These are phyloP conservation scores for Gracilinanus agilis DNA, from an alignment of 2,113 vertebrate genomes.

Conservation along the genomic window DNA sequence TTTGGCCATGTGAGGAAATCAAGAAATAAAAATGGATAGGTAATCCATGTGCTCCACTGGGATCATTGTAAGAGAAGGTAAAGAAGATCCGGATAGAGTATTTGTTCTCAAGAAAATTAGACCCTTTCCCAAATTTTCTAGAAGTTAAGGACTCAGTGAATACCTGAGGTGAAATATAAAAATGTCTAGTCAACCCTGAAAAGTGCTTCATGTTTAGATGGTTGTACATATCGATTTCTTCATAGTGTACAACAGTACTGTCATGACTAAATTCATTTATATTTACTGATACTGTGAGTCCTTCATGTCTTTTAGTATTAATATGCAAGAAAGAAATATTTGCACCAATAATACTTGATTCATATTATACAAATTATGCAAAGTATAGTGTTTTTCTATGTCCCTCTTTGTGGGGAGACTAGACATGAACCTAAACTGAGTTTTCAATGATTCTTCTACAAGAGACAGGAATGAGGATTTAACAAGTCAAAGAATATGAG, in stretches of 20 bases:
- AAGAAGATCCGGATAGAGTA: not conserved
- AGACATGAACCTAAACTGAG: not conserved
- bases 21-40: not conserved
- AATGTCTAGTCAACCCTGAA: not conserved
- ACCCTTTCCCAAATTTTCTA: not conserved
- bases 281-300: not conserved
- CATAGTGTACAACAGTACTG: not conserved
- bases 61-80: not conserved
- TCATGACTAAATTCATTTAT: not conserved
- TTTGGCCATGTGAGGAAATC: not conserved
- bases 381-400: not conserved
- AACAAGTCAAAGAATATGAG: too few relatives aligned
- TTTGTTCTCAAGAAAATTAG: not conserved
- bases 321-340: not conserved
- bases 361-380: not conserved
- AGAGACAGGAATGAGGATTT: not conserved
- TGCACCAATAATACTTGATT: not conserved
- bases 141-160: not conserved
- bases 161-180: not conserved
- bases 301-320: not conserved
- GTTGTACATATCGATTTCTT: not conserved
- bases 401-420: not conserved
- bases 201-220: not conserved
- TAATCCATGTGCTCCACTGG: not conserved
- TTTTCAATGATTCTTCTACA: not conserved